Base-by-base conservation (phyloP, 2,888 invertebrate species). In the Mythimna vitellina region DNA sequence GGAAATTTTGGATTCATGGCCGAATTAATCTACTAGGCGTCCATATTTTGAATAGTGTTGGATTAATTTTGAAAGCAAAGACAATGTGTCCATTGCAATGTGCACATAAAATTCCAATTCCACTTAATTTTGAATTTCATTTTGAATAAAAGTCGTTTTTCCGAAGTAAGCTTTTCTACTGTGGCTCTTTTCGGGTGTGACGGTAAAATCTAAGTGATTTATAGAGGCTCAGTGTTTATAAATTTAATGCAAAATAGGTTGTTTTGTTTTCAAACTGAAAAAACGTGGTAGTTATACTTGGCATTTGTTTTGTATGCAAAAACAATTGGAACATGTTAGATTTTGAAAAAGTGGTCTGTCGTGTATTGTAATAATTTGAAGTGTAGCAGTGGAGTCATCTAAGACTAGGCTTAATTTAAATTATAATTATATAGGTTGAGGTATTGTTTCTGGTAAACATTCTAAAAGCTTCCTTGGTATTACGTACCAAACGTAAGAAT, bases 331-430 rank as follows among this genome's bases (percentile, higher is more conserved):
- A 20, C 2, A 9, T 17, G 20, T 46, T 9, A 4, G 10, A 20
- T 72, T 22, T 38, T 32, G 0, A 9, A 64, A 61, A 76, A 32
- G 22, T 38, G 32, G 17, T n/a, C 35, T 61, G n/a, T 66, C n/a
- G 20, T 67, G 82, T 78, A n/a, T 76, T 61, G 42, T 61, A 65
- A 69, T 22, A 29, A 32, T 51, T 61, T 74, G 46, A 57, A 12
- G 68, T 79, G 68, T 73, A 49, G 83, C 80, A 80, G 83, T 80
- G 80, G 14, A 79, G 74, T 73, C 80, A 10, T 80, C 80, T 80
- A 80, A 83, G 80, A 83, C 80, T 62, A 79, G 83, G 80, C 81
- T 72, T 57, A 64, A 46, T 51, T 60, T 25, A 35, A 63, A 51
- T 35, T 22, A 57, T 61, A 10, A 54, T 56, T 6, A 25, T 5